phyloP scores from a whole-genome alignment of 2,888 invertebrate species.

The Tortrix viridana region DNA sequence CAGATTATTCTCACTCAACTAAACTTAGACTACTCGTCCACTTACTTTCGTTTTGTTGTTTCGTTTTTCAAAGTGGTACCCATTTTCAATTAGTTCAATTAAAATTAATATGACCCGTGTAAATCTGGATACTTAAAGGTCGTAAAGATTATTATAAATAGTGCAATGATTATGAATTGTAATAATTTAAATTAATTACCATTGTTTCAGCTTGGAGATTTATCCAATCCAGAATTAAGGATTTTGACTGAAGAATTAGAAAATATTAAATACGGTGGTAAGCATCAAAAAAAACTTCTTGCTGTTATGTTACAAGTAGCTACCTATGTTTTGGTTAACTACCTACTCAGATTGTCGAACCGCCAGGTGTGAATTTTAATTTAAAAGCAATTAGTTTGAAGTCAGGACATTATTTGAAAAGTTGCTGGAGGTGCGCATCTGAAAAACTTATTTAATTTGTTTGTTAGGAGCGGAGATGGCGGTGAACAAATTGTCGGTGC shows the following conservation, averaged over 20 bases:
- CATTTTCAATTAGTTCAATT: background rate
- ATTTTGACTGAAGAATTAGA: conserved; percentile 96
- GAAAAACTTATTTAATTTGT: conserved; percentile 41
- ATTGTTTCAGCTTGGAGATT: conserved; percentile 93
- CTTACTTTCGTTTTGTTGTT: background rate
- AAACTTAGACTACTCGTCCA: background rate
- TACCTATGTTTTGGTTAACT: too few relatives aligned
- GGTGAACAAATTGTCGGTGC: conserved; percentile 93
- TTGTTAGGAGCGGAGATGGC: conserved; percentile 91
- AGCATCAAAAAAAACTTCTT: conserved; percentile 53
- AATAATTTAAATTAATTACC: conserved; percentile 27
- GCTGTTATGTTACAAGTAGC: too few relatives aligned
- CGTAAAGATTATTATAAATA: too few relatives aligned
- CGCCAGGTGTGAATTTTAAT: too few relatives aligned
- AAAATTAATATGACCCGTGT: background rate
- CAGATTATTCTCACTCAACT: conserved; percentile 5
- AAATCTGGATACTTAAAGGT: background rate
- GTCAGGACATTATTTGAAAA: too few relatives aligned
- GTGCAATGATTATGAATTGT: too few relatives aligned
- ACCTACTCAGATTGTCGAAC: too few relatives aligned
- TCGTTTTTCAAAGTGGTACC: background rate
- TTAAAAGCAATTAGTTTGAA: too few relatives aligned
- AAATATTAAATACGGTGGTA: conserved; percentile 96
- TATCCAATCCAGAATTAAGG: conserved; percentile 95
- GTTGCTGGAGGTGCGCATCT: too few relatives aligned